Percentiles rank a stretch among this genome's conserved stretches.
Evolutionary conservation across 2,888 invertebrate species (phyloP).

Genomic region (Dolichomitus sp.): DNA sequence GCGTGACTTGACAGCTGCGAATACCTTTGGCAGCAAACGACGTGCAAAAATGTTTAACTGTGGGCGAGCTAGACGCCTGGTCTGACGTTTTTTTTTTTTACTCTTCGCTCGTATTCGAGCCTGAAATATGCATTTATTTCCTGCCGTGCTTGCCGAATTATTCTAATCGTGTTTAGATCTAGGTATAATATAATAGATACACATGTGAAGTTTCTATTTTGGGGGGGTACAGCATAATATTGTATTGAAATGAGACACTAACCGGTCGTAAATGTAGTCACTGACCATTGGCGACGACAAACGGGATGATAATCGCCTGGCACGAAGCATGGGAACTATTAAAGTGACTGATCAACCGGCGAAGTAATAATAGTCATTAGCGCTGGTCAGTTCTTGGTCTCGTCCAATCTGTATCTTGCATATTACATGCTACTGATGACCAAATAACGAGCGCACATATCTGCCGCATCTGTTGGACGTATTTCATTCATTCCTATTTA

Average conservation of each 20-base stretch:
- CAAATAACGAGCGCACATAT: not conserved
- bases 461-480: not conserved
- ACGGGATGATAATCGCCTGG: not conserved
- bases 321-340: not conserved
- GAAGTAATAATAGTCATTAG: not conserved
- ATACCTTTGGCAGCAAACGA: slow-evolving; percentile 4
- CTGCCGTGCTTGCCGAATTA: too few relatives aligned
- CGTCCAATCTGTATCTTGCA: not conserved
- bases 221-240: too few relatives aligned
- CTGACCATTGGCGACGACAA: too few relatives aligned
- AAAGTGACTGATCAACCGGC: not conserved
- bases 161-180: too few relatives aligned
- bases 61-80: not conserved
- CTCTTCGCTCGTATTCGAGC: too few relatives aligned
- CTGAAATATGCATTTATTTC: too few relatives aligned
- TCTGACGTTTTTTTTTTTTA: not conserved
- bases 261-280: too few relatives aligned
- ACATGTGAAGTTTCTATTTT: too few relatives aligned
- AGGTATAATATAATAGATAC: too few relatives aligned
- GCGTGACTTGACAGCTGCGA: slow-evolving; percentile 59
- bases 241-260: too few relatives aligned
- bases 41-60: not conserved
- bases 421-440: slow-evolving; percentile 2
- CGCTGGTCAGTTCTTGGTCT: not conserved
- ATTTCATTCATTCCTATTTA: too few relatives aligned